phyloP scores from a whole-genome alignment of 2,888 invertebrate species.

The Nemoura dubitans region DNA sequence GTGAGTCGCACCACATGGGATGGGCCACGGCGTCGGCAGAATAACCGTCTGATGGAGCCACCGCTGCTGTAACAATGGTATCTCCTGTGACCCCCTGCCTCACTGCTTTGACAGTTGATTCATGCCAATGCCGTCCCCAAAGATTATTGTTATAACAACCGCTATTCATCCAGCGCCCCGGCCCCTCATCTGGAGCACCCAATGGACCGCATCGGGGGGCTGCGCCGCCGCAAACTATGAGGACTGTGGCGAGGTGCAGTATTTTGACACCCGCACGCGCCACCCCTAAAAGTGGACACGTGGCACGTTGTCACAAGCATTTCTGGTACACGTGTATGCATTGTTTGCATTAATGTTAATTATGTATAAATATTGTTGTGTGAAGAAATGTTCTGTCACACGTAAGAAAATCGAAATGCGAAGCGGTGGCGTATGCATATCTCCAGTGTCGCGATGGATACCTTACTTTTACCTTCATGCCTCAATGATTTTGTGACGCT shows the following conservation, averaged over 20 bases:
- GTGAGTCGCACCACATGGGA: constrained; percentile 21
- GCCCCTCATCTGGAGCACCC: not conserved
- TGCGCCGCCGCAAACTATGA: not conserved
- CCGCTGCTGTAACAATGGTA: not conserved
- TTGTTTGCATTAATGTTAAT: not conserved
- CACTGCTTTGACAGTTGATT: constrained; percentile 20
- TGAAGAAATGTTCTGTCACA: not conserved
- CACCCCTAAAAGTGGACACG: not conserved
- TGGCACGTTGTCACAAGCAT: not conserved
- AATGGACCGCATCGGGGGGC: constrained; percentile 13
- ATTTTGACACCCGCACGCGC: constrained; percentile 16
- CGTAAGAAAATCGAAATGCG: not conserved
- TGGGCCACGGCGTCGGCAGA: not conserved
- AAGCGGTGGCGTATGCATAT: not conserved
- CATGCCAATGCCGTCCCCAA: constrained; percentile 1
- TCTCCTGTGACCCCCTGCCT: constrained; percentile 27
- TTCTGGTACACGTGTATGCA: not conserved
- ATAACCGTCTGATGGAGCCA: not conserved
- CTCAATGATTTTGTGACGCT: not conserved
- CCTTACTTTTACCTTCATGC: not conserved
- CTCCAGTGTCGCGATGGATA: not conserved
- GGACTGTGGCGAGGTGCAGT: not conserved
- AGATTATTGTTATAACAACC: constrained; percentile 27
- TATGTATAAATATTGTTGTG: not conserved
- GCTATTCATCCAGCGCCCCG: not conserved